Base-by-base conservation (phyloP, 1,140 invertebrate species). In the Atta cephalotes region DNA sequence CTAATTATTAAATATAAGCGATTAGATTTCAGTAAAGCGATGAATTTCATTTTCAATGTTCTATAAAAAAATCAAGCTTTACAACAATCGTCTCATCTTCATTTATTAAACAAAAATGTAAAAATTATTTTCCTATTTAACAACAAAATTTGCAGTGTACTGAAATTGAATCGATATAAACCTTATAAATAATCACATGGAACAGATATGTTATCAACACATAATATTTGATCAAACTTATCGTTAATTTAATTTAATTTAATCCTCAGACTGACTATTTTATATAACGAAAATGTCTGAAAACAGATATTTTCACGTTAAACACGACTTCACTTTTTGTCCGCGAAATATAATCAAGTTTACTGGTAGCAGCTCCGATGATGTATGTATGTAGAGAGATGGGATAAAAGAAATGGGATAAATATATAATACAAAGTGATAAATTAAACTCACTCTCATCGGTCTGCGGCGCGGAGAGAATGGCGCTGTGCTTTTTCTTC, bases 401-500 rank as follows among this genome's bases (percentile, higher is more conserved):
- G 5, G 18, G 10, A 3, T 74, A 84, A 35, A 63, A 84, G 56
- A 84, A 74, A 31, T 74, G 5, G 18, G 10, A 3, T 74, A 84
- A 35, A n/a, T 60, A 45, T 45, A 45, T 45, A 74, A 82, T 70
- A 45, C 9, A 35, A 49, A 12, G 14, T 76, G 56, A 82, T 74
- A 82, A 72, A 74, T 82, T 82, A 45, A 60, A 97, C 98, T 98
- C 96, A 99, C 99, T 99, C 96, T 99, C 99, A 97, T 99, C 99
- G 93, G 99, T 99, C 93, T 99, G 98, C 87, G 99, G 99, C 90
- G 99, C 99, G 92, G 99, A 99, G 91, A 99, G 96, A 93, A 99
- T 99, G 95, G 98, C 98, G 96, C 98, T 99, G 96, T 99, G 99
- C 97, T 99, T 99, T 96, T 99, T 99, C 97, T 99, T 99, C 51